Evolutionary conservation across 2,113 vertebrate genomes (phyloP), one percentile per base, ranked within the genome.

Genomic region (Oreotragus oreotragus): DNA sequence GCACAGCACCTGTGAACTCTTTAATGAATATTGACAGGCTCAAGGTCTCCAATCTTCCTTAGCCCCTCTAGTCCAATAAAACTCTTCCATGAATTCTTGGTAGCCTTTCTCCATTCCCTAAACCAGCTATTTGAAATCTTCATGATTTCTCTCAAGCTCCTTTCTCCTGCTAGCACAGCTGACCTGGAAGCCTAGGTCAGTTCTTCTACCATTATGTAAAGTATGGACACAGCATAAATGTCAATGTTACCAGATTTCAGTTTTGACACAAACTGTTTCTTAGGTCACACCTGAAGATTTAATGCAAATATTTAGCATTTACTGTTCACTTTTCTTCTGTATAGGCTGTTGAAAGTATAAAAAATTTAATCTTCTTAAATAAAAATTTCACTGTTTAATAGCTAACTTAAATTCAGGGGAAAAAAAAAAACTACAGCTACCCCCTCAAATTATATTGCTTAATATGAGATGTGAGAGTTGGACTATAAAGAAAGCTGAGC

Each of bases 321-420:
- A 95, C 45, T 89, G 45, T 76, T 53, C 7, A 94, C 8, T 55
- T 60, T 53, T 88, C 60, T 96, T 84, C 51, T 30, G 27, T 73
- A 86, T 19, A 89, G 28, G 10, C 45, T 85, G 9, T 23, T 90
- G 9, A 49, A 5, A 55, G 3, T 64, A 84, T 36, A 60, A 92
- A 92, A 93, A 79, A 30, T 7, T 11, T 43, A 91, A 64, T 64
- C 73, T 86, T 90, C 70, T 97, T 89, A 94, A 94, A 84, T 94
- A 85, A 86, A 86, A 92, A 30, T 86, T 90, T 93, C 43, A 90
- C 1, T 87, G 12, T 77, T 93, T 92, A 88, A 66, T 64, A 95
- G 28, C n/a, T 80, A 79, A 64, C 62, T 49, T 28, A 33, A 96
- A 94, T 94, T 86, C 17, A 66, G 43, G 85, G 81, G 16, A 95